Conservation (phyloP, 1,140 invertebrate species). For the Lithobius niger region DNA sequence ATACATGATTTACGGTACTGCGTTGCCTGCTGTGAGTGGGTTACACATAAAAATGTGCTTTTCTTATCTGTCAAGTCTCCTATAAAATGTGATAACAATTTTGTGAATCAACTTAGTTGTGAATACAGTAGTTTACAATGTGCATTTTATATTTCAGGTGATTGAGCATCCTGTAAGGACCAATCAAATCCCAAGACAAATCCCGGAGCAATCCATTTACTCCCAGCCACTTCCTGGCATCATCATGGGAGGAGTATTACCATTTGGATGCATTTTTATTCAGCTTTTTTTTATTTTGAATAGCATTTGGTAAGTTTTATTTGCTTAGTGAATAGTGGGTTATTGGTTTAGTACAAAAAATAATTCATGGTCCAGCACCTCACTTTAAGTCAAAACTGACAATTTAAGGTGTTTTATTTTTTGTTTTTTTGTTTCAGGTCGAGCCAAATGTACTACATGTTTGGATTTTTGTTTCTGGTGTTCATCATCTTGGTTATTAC, state of each 20-base stretch:
- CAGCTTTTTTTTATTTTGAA: conserved; percentile 98
- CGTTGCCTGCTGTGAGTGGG: no score
- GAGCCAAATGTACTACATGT: conserved; percentile 98
- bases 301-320: conserved; percentile 67
- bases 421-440: conserved; percentile 43
- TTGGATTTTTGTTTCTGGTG: conserved; percentile 95
- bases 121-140: not conserved
- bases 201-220: conserved; percentile 94
- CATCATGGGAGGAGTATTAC: conserved; percentile 94
- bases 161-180: conserved; percentile 94
- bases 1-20: no score
- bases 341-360: not conserved
- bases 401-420: no score
- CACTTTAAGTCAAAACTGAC: no score
- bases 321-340: not conserved
- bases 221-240: conserved; percentile 70
- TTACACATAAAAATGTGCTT: no score
- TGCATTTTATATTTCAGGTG: conserved; percentile 41
- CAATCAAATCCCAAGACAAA: conserved; percentile 96
- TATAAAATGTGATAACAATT: no score
- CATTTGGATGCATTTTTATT: conserved; percentile 99
- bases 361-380: not conserved
- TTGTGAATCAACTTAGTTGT: no score
- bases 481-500: conserved; percentile 96
- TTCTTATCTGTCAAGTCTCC: no score